These are phyloP conservation scores for Agrilus planipennis DNA, from an alignment of 1,140 invertebrate species.

Conservation along the genomic window DNA sequence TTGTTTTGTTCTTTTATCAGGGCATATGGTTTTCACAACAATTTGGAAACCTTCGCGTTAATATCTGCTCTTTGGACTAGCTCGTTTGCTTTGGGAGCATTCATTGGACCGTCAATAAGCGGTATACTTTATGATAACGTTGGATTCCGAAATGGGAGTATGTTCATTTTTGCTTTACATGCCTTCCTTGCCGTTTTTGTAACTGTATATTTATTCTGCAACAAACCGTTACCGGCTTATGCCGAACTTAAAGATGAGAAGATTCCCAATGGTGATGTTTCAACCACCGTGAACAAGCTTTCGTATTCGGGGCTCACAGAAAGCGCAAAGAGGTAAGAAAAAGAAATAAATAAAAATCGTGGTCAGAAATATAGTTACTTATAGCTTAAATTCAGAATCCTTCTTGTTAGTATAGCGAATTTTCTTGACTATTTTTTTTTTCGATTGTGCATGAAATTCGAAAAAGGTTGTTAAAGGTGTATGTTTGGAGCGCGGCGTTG, in stretches of 20 bases:
- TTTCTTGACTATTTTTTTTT: no score
- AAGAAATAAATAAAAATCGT: no score
- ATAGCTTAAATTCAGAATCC: no score
- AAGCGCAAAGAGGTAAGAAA: constrained; percentile 23
- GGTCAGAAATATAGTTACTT: no score
- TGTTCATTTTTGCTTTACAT: constrained; percentile 60
- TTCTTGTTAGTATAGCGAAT: no score
- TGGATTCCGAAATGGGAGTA: constrained; percentile 55
- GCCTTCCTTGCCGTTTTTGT: constrained; percentile 40
- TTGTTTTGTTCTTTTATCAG: no score
- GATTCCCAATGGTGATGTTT: constrained; percentile 18
- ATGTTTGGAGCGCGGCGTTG: no score
- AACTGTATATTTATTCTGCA: constrained; percentile 18
- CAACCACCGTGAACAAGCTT: constrained; percentile 9
- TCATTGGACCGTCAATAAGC: constrained; percentile 66
- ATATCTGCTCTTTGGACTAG: constrained; percentile 79
- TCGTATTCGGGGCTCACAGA: constrained; percentile 21
- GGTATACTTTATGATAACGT: constrained; percentile 63
- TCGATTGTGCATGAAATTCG: no score
- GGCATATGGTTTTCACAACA: constrained; percentile 61
- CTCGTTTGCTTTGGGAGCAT: constrained; percentile 73
- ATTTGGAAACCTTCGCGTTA: constrained; percentile 68
- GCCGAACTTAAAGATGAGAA: constrained; percentile 28
- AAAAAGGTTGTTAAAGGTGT: no score
- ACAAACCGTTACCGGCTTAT: constrained; percentile 14